Conservation (phyloP, 1,140 invertebrate genomes). For the Propsilocerus akamusi region DNA sequence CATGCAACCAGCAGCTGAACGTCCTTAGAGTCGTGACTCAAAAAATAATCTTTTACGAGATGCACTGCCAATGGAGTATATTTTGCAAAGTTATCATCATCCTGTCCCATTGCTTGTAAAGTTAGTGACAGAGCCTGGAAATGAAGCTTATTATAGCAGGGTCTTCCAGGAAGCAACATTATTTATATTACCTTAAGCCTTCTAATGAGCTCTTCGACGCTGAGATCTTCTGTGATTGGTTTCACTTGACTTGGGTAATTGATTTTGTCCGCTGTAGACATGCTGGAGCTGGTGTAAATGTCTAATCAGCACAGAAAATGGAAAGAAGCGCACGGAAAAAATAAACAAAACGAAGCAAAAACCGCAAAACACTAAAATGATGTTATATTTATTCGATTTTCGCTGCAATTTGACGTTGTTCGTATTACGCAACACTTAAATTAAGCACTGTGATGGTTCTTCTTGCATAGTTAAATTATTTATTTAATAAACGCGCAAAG, state of each 20-base stretch:
- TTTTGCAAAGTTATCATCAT: constrained; percentile 86
- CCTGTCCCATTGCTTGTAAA: constrained; percentile 90
- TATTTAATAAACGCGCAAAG: too few relatives aligned
- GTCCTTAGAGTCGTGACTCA: constrained; percentile 78
- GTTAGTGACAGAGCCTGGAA: constrained; percentile 71
- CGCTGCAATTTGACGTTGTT: too few relatives aligned
- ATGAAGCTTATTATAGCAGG: constrained; percentile 6
- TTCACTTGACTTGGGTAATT: constrained; percentile 73
- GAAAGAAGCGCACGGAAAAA: too few relatives aligned
- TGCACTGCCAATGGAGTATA: constrained; percentile 87
- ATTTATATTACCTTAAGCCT: constrained; percentile 60
- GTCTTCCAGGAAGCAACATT: constrained; percentile 2
- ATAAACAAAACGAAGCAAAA: too few relatives aligned
- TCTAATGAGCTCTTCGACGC: constrained; percentile 85
- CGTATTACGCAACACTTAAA: too few relatives aligned
- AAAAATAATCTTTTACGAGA: constrained; percentile 80
- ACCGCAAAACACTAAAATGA: too few relatives aligned
- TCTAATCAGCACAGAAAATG: too few relatives aligned
- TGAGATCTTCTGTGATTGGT: constrained; percentile 78
- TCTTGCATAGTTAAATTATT: too few relatives aligned
- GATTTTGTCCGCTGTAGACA: constrained; percentile 33
- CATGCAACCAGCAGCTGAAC: constrained; percentile 89
- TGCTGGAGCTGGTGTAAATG: too few relatives aligned
- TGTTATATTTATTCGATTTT: too few relatives aligned
- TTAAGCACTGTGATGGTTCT: too few relatives aligned